phyloP scores from a whole-genome alignment of 2,113 vertebrate species.

The Carollia perspicillata region DNA sequence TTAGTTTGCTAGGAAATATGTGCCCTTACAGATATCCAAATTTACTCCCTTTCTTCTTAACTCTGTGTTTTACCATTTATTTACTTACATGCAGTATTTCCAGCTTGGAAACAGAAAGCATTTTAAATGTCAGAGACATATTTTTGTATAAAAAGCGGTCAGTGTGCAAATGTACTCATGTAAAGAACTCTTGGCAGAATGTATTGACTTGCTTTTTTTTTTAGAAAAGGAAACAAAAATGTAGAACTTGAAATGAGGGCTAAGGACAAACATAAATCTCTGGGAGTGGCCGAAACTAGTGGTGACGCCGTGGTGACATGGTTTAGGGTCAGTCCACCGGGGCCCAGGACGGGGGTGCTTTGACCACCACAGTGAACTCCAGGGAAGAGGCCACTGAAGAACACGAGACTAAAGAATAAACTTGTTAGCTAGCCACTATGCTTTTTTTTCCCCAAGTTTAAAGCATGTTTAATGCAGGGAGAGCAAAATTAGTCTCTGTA shows the following conservation, averaged over 20 bases:
- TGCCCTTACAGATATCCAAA: neutral
- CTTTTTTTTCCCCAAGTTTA: neutral
- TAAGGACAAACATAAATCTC: constrained; percentile 25
- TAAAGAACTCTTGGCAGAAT: constrained; percentile 57
- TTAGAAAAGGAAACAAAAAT: constrained; percentile 56
- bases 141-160: constrained; percentile 50
- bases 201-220: constrained; percentile 3
- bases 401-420: neutral
- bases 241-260: constrained; percentile 14
- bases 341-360: neutral
- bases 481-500: neutral
- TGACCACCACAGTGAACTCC: neutral
- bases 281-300: neutral
- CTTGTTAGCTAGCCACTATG: neutral
- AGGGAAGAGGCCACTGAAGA: neutral
- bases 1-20: constrained; percentile 32
- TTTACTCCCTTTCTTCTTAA: constrained; percentile 31
- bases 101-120: constrained; percentile 29
- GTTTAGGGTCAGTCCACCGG: neutral
- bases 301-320: neutral
- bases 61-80: constrained; percentile 34
- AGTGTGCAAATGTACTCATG: constrained; percentile 45
- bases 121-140: constrained; percentile 43
- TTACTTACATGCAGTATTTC: constrained; percentile 41
- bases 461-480: neutral